phyloP scores from a whole-genome alignment of 2,888 invertebrate genomes.

The Drosophila affinis region DNA sequence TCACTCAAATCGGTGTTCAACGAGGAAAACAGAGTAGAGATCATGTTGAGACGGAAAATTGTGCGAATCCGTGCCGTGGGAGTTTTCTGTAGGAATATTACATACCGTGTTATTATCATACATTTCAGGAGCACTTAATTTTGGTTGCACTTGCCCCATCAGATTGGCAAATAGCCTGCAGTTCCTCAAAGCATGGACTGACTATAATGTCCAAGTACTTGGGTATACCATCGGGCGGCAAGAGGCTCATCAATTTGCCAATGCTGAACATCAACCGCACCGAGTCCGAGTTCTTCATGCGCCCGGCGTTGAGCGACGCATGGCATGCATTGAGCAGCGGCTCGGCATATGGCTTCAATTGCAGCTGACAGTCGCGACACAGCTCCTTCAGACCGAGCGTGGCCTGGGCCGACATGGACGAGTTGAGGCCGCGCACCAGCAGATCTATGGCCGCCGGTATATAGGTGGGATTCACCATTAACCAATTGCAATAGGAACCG shows the following conservation, averaged over 20 bases:
- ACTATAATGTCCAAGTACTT: conserved; percentile 88
- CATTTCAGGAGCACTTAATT: too few species aligned
- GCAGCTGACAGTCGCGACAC: conserved; percentile 90
- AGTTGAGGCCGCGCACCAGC: conserved; percentile 87
- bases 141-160: conserved; percentile 83
- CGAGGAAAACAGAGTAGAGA: conserved; percentile 87
- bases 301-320: conserved; percentile 85
- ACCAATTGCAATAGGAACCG: conserved; percentile 94
- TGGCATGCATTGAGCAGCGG: conserved; percentile 90
- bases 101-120: background rate
- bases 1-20: conserved; percentile 85
- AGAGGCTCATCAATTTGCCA: conserved; percentile 89
- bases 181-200: conserved; percentile 87
- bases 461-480: conserved; percentile 88
- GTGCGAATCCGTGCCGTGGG: conserved; percentile 85
- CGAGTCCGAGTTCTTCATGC: conserved; percentile 88
- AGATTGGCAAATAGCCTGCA: conserved; percentile 85
- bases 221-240: conserved; percentile 87
- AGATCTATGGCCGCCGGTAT: conserved; percentile 88
- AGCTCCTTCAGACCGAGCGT: conserved; percentile 95
- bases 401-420: conserved; percentile 90
- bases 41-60: conserved; percentile 87
- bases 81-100: conserved; percentile 82
- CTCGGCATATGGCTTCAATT: conserved; percentile 90
- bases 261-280: conserved; percentile 90